These are phyloP conservation scores for Botia almorhae DNA, from an alignment of 2,797 vertebrate species.

Conservation along the genomic window DNA sequence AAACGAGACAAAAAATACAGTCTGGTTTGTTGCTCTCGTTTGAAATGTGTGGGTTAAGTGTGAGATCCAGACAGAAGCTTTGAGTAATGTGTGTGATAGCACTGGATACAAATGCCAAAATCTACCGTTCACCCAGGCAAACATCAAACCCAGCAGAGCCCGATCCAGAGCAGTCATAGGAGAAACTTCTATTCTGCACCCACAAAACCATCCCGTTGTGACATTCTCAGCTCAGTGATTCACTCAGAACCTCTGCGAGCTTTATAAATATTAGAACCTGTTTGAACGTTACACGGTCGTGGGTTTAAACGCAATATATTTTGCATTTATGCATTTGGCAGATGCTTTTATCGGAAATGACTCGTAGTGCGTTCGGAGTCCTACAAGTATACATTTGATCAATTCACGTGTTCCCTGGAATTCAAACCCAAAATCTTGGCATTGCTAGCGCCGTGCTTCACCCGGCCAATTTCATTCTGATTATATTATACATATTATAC, in stretches of 20 bases:
- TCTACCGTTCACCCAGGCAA: conserved; percentile 30
- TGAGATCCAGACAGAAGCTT: conserved; percentile 59
- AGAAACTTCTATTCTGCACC: neutral
- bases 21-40: conserved; percentile 48
- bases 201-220: neutral
- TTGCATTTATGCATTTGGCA: neutral
- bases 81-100: conserved; percentile 51
- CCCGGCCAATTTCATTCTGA: neutral
- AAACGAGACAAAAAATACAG: conserved; percentile 14
- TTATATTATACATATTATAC: neutral
- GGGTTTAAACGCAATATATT: neutral
- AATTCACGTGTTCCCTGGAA: neutral
- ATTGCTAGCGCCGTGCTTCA: neutral
- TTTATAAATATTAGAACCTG: neutral
- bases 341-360: neutral
- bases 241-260: neutral
- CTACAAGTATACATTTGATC: neutral
- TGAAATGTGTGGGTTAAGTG: conserved; percentile 60
- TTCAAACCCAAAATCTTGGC: neutral
- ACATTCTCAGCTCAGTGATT: neutral
- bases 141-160: neutral
- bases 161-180: neutral
- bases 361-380: neutral
- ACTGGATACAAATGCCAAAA: conserved; percentile 44
- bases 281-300: neutral